These are phyloP conservation scores for Synaphobranchus kaupii DNA, from an alignment of 2,797 vertebrate species.

Conservation along the genomic window DNA sequence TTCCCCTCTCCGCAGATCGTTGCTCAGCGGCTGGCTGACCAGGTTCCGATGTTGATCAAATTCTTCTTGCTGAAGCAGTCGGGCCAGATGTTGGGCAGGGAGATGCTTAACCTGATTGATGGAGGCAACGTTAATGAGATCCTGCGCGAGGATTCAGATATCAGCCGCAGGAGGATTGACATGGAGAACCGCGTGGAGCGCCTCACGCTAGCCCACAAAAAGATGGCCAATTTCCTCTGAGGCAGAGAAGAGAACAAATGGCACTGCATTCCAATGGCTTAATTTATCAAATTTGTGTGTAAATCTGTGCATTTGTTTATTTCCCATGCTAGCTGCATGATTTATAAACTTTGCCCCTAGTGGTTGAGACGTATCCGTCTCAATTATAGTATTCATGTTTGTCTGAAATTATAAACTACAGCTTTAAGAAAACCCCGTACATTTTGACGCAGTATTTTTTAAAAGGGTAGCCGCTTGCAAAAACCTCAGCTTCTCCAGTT, in stretches of 20 bases:
- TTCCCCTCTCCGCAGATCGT: constrained; percentile 57
- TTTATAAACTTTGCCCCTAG: too few species aligned
- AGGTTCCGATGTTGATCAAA: constrained; percentile 72
- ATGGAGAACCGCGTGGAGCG: constrained; percentile 49
- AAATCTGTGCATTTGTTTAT: background rate
- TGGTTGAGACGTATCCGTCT: too few species aligned
- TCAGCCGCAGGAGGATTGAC: constrained; percentile 45
- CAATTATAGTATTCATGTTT: too few species aligned
- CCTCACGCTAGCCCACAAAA: constrained; percentile 55
- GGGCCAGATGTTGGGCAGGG: constrained; percentile 49
- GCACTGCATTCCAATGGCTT: background rate
- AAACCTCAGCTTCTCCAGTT: too few species aligned
- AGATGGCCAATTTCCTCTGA: constrained; percentile 46
- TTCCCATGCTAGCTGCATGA: background rate
- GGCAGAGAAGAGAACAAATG: background rate
- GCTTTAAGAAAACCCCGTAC: too few species aligned
- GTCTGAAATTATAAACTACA: too few species aligned
- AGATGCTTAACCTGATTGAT: constrained; percentile 69
- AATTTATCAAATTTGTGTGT: background rate
- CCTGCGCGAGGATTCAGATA: constrained; percentile 59
- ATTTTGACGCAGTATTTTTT: too few species aligned
- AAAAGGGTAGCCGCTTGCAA: too few species aligned
- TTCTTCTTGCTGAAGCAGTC: constrained; percentile 65
- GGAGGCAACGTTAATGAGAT: constrained; percentile 53
- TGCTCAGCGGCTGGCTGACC: constrained; percentile 63